phyloP scores from a whole-genome alignment of 2,888 invertebrate species.

The Leucophora obtusa region DNA sequence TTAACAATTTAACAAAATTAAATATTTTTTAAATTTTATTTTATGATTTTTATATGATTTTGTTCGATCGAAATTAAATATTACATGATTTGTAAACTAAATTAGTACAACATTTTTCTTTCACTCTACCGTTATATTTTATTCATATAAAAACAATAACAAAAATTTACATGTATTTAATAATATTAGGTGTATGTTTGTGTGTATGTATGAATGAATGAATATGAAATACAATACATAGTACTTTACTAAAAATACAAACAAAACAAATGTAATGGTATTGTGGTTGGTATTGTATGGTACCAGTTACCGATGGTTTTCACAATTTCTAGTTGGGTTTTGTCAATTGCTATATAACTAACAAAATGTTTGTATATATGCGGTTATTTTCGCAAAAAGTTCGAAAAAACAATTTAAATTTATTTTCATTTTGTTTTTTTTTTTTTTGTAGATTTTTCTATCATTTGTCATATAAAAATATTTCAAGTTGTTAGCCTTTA shows the following conservation, averaged over 20 bases:
- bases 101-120: too few species aligned
- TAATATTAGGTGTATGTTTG: not conserved
- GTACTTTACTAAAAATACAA: not conserved
- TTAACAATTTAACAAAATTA: too few species aligned
- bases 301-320: constrained; percentile 53
- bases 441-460: not conserved
- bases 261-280: constrained; percentile 12
- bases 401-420: not conserved
- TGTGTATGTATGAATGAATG: not conserved
- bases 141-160: constrained; percentile 9
- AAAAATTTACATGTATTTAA: constrained; percentile 29
- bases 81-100: too few species aligned
- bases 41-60: too few species aligned
- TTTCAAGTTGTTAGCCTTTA: not conserved
- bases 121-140: too few species aligned
- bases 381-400: not conserved
- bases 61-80: too few species aligned
- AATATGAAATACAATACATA: not conserved
- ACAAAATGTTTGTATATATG: not conserved
- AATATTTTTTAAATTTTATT: too few species aligned
- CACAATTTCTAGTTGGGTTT: constrained; percentile 1
- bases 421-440: not conserved
- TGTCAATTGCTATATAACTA: constrained; percentile 15
- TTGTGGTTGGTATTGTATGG: constrained; percentile 52
- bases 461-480: not conserved